Evolutionary conservation across 2,113 vertebrate species (phyloP).

Genomic region (Promerops cafer): DNA sequence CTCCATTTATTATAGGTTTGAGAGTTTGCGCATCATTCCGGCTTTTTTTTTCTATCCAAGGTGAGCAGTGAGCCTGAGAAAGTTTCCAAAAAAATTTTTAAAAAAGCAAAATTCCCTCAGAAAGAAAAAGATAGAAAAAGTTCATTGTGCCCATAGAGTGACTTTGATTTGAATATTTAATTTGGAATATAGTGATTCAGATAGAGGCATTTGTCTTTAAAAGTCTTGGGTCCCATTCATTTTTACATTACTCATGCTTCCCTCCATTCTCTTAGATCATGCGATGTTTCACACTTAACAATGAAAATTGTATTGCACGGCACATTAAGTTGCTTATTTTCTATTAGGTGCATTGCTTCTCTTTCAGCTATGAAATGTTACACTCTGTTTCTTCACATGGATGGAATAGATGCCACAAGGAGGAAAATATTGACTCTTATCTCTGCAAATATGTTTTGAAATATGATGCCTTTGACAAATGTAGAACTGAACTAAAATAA

Average conservation of each 20-base stretch:
- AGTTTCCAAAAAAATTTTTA: background rate
- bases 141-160: background rate
- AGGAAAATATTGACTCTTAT: slow-evolving; percentile 11
- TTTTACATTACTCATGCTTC: background rate
- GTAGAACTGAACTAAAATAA: background rate
- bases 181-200: background rate
- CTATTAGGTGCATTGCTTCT: background rate
- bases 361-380: background rate
- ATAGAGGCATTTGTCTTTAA: background rate
- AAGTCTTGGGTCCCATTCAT: background rate
- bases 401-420: background rate
- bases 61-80: background rate
- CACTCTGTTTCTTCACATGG: background rate
- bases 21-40: background rate
- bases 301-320: background rate
- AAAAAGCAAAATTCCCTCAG: background rate
- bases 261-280: background rate
- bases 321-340: slow-evolving; percentile 33
- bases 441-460: background rate
- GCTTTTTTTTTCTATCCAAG: background rate
- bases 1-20: background rate
- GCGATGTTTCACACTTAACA: background rate
- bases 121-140: background rate
- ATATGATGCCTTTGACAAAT: background rate
- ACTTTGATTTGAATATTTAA: background rate